Percentiles rank a stretch among this genome's conserved stretches.
phyloP scores from a whole-genome alignment of 2,113 vertebrate genomes.

The Mesitornis unicolor region DNA sequence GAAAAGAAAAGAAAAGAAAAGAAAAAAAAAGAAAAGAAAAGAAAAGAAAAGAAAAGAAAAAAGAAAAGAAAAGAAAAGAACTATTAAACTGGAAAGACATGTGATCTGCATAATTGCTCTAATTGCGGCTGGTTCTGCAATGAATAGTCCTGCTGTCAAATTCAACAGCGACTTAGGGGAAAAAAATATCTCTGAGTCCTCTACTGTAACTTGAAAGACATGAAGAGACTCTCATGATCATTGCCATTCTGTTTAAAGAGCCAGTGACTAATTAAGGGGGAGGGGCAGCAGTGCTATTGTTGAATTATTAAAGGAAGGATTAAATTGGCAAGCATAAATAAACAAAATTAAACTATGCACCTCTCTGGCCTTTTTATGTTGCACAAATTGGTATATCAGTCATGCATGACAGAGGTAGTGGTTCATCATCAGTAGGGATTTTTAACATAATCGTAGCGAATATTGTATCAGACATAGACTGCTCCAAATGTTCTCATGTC shows the following conservation, averaged over 20 bases:
- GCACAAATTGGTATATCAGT: neutral
- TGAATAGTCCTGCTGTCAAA: constrained; percentile 82
- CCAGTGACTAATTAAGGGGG: constrained; percentile 6
- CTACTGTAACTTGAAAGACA: constrained; percentile 76
- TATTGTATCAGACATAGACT: neutral
- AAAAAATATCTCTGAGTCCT: constrained; percentile 71
- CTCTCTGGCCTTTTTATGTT: neutral
- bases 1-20: neutral
- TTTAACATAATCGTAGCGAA: neutral
- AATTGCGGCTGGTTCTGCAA: constrained; percentile 81
- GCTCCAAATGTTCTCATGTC: neutral
- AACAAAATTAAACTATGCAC: constrained; percentile 44
- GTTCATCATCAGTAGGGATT: neutral
- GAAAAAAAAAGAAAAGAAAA: neutral
- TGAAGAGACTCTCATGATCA: constrained; percentile 65
- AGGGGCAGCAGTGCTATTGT: neutral
- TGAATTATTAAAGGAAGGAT: constrained; percentile 40
- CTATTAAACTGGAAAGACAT: constrained; percentile 79
- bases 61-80: neutral
- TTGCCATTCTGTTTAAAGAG: constrained; percentile 61
- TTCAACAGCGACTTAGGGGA: constrained; percentile 71
- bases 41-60: neutral
- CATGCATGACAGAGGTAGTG: neutral
- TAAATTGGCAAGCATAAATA: constrained; percentile 60
- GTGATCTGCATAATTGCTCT: constrained; percentile 87